Base-by-base conservation (phyloP, 1,140 invertebrate species). In the Drosophila pseudoananassae region DNA sequence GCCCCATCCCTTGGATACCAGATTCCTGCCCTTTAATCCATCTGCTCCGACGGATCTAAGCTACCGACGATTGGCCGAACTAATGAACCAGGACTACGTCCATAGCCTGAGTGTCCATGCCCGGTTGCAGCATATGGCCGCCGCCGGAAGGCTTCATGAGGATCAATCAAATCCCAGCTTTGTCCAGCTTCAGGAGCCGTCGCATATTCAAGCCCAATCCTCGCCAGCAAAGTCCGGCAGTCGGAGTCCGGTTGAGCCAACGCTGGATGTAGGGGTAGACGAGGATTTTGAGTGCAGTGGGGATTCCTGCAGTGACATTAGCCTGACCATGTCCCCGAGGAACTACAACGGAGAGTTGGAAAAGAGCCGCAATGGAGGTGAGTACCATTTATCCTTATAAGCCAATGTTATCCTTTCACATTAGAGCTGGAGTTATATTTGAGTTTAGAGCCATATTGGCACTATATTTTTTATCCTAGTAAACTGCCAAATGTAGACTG, bases 241-340 rank as follows among this genome's bases (percentile, higher is more conserved):
- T 8, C 66, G 46, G 1, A 87, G 82, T 50, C 78, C 83, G 0
- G 20, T 51, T 1, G 83, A 87, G 36, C 83, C 83, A 14, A 63
- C 80, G 0, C 33, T 91, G 43, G 90, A 91, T 59, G 90, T 91
- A 29, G 83, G 89, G 40, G 55, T 90, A 52, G 91, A 91, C 40
- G 91, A 91, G 61, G 91, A 91, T 47, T 91, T 82, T 31, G 90
- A 91, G 12, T 91, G 90, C 47, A 92, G 90, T 45, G 84, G 78
- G 0, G 91, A 91, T 56, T 92, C 90, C 1, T 80, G 90, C 56
- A 92, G 91, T 46, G 91, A 92, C 52, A 91, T 92, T 12, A 92
- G 91, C n/a, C 51, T 92, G 9, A 91, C 91, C 38, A 90, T 92
- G 90, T 92, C 91, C 0, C 91, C 91, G 3, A 47, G 77, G 20